Percentiles rank a stretch among this genome's conserved stretches.
Evolutionary conservation across 1,140 invertebrate species (phyloP).

Genomic region (Homarus americanus): DNA sequence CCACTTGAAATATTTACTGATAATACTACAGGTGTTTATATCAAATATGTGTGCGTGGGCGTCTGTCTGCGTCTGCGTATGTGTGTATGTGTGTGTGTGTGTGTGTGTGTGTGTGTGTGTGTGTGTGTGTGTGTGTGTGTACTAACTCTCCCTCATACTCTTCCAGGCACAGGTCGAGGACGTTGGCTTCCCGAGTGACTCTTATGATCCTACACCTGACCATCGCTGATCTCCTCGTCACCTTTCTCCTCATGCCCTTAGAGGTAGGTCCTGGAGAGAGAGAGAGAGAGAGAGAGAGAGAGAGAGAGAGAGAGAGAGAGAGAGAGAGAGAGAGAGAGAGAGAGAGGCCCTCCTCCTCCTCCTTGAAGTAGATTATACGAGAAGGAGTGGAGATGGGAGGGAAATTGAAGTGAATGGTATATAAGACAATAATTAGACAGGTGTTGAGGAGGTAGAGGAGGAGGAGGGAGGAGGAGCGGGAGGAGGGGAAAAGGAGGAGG

Average conservation of each 20-base stretch:
- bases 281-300: neutral
- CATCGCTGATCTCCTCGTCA: constrained; percentile 92
- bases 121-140: constrained; percentile 25
- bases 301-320: neutral
- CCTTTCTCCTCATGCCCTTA: constrained; percentile 93
- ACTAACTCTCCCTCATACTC: neutral
- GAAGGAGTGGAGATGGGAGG: neutral
- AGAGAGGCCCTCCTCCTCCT: neutral
- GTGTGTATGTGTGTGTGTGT: constrained; percentile 32
- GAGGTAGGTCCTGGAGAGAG: constrained; percentile 82
- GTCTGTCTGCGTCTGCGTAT: constrained; percentile 2
- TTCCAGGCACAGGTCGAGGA: constrained; percentile 80
- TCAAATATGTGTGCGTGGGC: neutral
- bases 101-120: constrained; percentile 31
- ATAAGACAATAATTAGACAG: no score
- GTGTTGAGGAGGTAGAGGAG: no score
- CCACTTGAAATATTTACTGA: no score
- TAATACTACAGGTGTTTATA: no score
- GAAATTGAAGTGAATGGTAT: neutral
- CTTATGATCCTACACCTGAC: constrained; percentile 90
- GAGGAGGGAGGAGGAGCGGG: no score
- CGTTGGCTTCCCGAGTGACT: constrained; percentile 84
- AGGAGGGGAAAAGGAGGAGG: no score
- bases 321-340: neutral
- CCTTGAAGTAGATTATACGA: neutral